Evolutionary conservation across 2,888 invertebrate genomes (phyloP), one percentile per base, ranked within the genome.

Genomic region (Calephelis perditalis): DNA sequence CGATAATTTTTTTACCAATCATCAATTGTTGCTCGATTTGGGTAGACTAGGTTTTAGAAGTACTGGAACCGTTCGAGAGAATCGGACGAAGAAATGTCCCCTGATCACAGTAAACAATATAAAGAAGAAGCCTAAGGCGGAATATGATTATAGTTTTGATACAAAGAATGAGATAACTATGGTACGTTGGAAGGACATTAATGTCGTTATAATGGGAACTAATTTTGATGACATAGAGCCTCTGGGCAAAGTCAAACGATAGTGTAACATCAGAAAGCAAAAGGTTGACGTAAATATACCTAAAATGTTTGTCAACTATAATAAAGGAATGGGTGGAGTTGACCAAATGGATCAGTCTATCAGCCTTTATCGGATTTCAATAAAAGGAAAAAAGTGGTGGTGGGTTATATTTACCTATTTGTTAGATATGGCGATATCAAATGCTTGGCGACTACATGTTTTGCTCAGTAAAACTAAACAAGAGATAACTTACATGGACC

Each of bases 151-250:
- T 59, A 59, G 68, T 37, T 71, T 70, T 66, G 69, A 69, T 63
- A 70, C 60, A 59, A 63, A 67, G 52, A 67, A 68, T 66, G 65
- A 70, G 56, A 65, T 72, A 58, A 59, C 59, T 43, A 59, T 69
- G 37, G 70, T 70, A 11, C 63, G 68, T 36, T 71, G 71, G 71
- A 69, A 69, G 54, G 71, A 70, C 58, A 72, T 71, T 58, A 69
- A 62, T 63, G 65, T 72, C 10, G 62, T 64, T 59, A 69, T 71
- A 35, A 70, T 70, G 64, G 69, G 60, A 46, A 64, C 68, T 47
- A 72, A 70, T 61, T 69, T 64, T 60, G 69, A 69, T 60, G 58
- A 56, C 56, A 60, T 69, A 57, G 65, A 70, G 57, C 69, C 68
- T 57, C 60, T 69, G 59, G 69, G 68, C 45, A 67, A 65, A 62